These are phyloP conservation scores for Xerus inauris DNA, from an alignment of 2,113 vertebrate species.

Conservation along the genomic window DNA sequence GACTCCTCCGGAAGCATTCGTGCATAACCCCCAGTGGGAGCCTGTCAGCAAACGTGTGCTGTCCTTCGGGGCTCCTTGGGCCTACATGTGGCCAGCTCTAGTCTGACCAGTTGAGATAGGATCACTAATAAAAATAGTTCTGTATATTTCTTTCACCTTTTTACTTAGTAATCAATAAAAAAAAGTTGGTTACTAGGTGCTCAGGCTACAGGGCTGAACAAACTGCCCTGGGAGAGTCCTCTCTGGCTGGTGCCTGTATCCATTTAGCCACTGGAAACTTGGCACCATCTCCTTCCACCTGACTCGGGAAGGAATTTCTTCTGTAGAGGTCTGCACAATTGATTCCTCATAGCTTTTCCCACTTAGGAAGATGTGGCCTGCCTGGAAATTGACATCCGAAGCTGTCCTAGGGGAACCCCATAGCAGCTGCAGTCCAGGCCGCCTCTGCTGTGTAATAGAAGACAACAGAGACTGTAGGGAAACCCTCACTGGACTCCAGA, in stretches of 20 bases:
- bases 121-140: background rate
- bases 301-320: background rate
- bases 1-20: background rate
- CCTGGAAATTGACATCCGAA: background rate
- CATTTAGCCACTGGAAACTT: background rate
- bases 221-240: background rate
- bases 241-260: background rate
- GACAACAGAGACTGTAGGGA: background rate
- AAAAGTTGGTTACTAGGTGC: background rate
- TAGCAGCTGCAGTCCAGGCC: constrained; percentile 47
- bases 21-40: background rate
- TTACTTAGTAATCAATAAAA: background rate
- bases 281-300: background rate
- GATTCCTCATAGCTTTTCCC: background rate
- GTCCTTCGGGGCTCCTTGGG: accelerated
- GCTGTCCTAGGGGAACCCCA: background rate
- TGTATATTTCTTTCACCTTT: background rate
- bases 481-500: background rate
- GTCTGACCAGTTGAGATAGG: background rate
- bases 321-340: background rate
- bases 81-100: background rate
- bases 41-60: accelerated
- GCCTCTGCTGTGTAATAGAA: constrained; percentile 44
- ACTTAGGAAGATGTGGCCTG: background rate
- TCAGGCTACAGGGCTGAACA: background rate